Conservation (phyloP, 2,888 invertebrate species). For the Pristionchus entomophagus region DNA sequence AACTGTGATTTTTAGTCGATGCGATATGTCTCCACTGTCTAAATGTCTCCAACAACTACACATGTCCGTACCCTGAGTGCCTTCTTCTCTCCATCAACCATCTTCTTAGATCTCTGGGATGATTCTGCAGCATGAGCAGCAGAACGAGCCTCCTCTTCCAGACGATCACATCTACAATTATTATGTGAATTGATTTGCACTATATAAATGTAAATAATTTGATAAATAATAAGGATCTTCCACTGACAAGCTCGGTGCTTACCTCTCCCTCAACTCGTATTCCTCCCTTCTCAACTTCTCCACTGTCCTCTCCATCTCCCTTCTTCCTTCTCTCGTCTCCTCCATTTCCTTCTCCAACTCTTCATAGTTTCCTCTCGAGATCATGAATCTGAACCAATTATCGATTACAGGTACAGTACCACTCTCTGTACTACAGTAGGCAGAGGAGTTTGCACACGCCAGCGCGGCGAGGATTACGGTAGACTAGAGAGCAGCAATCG, state of each 20-base stretch:
- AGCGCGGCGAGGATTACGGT: constrained; percentile 19
- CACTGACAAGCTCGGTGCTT: too few relatives aligned
- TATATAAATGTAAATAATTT: not conserved
- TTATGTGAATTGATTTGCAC: not conserved
- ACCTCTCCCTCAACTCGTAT: constrained; percentile 61
- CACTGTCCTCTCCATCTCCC: constrained; percentile 85
- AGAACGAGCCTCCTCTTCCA: constrained; percentile 4
- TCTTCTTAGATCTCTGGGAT: constrained; percentile 54
- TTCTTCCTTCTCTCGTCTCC: constrained; percentile 83
- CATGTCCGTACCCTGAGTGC: constrained; percentile 52
- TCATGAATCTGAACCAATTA: constrained; percentile 49
- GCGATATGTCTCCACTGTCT: too few relatives aligned
- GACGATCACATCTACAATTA: not conserved
- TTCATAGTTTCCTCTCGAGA: constrained; percentile 53
- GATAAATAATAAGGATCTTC: too few relatives aligned
- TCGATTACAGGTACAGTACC: not conserved
- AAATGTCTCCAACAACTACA: not conserved
- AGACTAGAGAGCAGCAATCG: constrained; percentile 10
- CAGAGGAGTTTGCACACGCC: constrained; percentile 8
- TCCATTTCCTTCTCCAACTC: constrained; percentile 79
- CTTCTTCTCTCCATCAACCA: constrained; percentile 55
- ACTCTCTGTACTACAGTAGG: constrained; percentile 15
- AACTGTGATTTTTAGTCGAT: too few relatives aligned
- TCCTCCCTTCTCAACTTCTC: constrained; percentile 74
- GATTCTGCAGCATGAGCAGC: constrained; percentile 49